phyloP scores from a whole-genome alignment of 2,888 invertebrate species.

The Caenorhabditis panamensis region DNA sequence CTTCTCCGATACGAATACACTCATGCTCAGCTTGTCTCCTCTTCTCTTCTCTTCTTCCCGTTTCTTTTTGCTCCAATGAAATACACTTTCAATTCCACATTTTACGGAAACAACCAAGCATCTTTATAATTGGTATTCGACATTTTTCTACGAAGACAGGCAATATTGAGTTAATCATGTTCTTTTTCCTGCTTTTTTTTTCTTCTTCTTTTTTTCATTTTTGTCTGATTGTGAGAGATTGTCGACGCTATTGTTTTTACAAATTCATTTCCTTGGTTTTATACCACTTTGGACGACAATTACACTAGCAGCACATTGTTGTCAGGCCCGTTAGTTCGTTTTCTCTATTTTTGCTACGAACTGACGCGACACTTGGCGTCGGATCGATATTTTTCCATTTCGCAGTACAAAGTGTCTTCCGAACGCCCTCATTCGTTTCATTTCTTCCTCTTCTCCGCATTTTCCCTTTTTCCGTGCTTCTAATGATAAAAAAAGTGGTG shows the following conservation, averaged over 20 bases:
- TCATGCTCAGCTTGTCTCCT: constrained; percentile 33
- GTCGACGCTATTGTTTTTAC: too few relatives aligned
- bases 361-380: constrained; percentile 6
- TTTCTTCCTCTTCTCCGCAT: constrained; percentile 8
- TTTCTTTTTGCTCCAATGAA: constrained; percentile 42
- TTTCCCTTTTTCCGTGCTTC: constrained; percentile 14
- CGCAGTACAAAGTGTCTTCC: not conserved
- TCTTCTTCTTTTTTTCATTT: too few relatives aligned
- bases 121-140: constrained; percentile 49
- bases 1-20: constrained; percentile 52
- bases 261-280: too few relatives aligned
- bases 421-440: constrained; percentile 9
- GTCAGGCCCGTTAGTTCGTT: not conserved
- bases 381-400: constrained; percentile 22
- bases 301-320: too few relatives aligned
- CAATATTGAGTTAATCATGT: too few relatives aligned
- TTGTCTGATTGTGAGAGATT: too few relatives aligned
- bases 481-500: constrained; percentile 14
- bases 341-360: not conserved
- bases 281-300: not conserved
- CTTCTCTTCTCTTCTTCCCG: constrained; percentile 7
- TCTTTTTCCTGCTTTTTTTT: not conserved
- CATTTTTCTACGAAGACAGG: constrained; percentile 21
- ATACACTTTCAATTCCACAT: constrained; percentile 46
- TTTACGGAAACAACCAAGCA: constrained; percentile 37